Base-by-base conservation (phyloP, 1,140 invertebrate species). In the Bombus balteatus region DNA sequence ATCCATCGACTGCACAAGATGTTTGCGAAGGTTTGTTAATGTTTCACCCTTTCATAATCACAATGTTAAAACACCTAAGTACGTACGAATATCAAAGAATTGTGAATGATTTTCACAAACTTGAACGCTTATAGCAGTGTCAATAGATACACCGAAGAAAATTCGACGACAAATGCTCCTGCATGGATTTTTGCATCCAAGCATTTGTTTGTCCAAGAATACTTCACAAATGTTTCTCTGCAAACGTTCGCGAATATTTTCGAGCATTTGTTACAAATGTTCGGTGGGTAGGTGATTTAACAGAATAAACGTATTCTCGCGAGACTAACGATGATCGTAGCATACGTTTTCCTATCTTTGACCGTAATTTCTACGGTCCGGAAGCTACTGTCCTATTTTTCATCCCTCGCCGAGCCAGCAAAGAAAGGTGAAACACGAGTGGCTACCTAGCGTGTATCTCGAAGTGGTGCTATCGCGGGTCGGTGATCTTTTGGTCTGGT, bases 391-490 rank as follows among this genome's bases (percentile, higher is more conserved):
- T 37, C 65, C 78, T 53, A 80, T 80, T 68, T 83, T 77, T 76
- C 59, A 53, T 76, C 68, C 43, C 53, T 53, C 28, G 28, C 28
- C 28, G 10, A 28, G 59, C 34, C 28, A 22, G 39, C 10, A 34
- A 47, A 79, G 41, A n/a, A 22, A 37, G 59, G 12, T 32, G 53
- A 39, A 62, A 62, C 75, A 53, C 37, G 28, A 77, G 57, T 62
- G 28, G 34, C 75, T 79, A n/a, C 28, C 59, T 62, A 62, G 43
- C 32, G 22, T 66, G 32, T 79, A 74, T 68, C 47, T 70, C 62
- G 62, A 65, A 25, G 70, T 65, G 71, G 85, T 10, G 66, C 39
- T 75, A 87, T 82, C 65, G 37, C 43, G 22, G 70, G 62, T 59
- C 53, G 72, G 71, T 57, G 43, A 57, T 53, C 84, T 68, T 47